phyloP scores from a whole-genome alignment of 2,797 vertebrate species.

The Cyprinodon diabolis region DNA sequence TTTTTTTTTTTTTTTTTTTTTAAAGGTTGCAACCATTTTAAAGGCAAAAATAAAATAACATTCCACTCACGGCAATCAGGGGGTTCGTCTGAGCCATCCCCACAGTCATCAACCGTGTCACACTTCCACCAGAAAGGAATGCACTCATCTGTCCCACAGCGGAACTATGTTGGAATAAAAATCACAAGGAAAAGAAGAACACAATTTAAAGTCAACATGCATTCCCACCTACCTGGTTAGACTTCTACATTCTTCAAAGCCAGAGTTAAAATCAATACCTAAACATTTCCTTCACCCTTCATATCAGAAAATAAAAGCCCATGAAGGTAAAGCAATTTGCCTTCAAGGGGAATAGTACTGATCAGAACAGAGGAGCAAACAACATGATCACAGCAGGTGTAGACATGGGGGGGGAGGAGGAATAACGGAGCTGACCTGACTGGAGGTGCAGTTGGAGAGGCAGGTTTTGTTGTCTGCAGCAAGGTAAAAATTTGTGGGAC shows the following conservation, averaged over 20 bases:
- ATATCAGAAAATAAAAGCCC: conserved; percentile 25
- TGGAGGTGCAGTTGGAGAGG: conserved; percentile 97
- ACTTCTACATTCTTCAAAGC: conserved; percentile 53
- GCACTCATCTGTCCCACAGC: conserved; percentile 97
- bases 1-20: conserved; percentile 1
- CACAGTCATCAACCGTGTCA: conserved; percentile 97
- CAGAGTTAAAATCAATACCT: conserved; percentile 49
- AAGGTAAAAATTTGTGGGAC: conserved; percentile 98
- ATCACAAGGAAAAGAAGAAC: conserved; percentile 5
- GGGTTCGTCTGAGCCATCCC: conserved; percentile 96
- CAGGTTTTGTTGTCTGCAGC: conserved; percentile 94
- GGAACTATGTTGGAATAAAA: conserved; percentile 82
- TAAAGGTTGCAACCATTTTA: background rate
- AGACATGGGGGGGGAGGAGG: conserved; percentile 8
- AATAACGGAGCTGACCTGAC: conserved; percentile 84
- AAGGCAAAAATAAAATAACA: conserved; percentile 26
- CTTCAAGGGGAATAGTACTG: conserved; percentile 27
- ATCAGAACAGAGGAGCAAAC: conserved; percentile 14
- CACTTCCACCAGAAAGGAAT: conserved; percentile 99
- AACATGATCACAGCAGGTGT: conserved; percentile 14
- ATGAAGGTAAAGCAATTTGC: conserved; percentile 34
- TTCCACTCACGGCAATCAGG: conserved; percentile 92
- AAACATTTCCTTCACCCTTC: conserved; percentile 20
- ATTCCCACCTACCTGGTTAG: conserved; percentile 20
- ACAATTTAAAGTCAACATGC: conserved; percentile 29